phyloP scores from a whole-genome alignment of 2,888 invertebrate species.

The Thecocarcelia acutangulata region DNA sequence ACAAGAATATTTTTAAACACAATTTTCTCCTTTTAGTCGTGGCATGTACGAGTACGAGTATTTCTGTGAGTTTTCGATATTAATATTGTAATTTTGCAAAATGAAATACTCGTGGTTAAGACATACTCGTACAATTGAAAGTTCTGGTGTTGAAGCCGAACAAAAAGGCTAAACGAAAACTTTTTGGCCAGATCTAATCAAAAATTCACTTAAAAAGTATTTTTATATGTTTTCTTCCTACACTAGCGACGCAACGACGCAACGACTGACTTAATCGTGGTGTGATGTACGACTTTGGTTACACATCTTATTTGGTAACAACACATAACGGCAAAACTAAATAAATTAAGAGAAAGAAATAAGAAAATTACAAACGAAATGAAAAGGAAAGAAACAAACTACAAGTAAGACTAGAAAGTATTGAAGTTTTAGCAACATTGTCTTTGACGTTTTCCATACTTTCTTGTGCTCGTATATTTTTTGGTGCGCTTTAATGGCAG shows the following conservation, averaged over 20 bases:
- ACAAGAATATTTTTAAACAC: too few species aligned
- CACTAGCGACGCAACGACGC: constrained; percentile 36
- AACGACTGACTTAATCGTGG: constrained; percentile 28
- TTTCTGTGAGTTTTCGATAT: constrained; percentile 21
- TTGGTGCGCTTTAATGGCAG: constrained; percentile 28
- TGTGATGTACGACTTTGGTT: constrained; percentile 51
- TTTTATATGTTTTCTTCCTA: constrained; percentile 43
- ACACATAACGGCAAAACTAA: constrained; percentile 42
- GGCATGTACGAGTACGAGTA: too few species aligned
- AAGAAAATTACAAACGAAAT: constrained; percentile 47
- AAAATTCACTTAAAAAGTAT: constrained; percentile 80
- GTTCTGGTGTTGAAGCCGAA: constrained; percentile 58
- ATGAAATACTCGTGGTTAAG: constrained; percentile 40
- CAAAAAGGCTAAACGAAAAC: constrained; percentile 71
- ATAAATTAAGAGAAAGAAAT: constrained; percentile 33
- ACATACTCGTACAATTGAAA: constrained; percentile 70
- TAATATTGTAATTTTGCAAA: constrained; percentile 55
- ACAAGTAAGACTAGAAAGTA: constrained; percentile 42
- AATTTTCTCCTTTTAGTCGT: constrained; percentile 18
- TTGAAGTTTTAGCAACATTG: constrained; percentile 63
- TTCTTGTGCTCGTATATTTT: constrained; percentile 37
- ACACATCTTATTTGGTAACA: constrained; percentile 43
- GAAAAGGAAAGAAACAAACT: constrained; percentile 30
- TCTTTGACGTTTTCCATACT: constrained; percentile 49
- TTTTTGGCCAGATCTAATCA: constrained; percentile 79